These are phyloP conservation scores for Rhinogobio ventralis DNA, from an alignment of 2,797 vertebrate genomes.

Conservation along the genomic window DNA sequence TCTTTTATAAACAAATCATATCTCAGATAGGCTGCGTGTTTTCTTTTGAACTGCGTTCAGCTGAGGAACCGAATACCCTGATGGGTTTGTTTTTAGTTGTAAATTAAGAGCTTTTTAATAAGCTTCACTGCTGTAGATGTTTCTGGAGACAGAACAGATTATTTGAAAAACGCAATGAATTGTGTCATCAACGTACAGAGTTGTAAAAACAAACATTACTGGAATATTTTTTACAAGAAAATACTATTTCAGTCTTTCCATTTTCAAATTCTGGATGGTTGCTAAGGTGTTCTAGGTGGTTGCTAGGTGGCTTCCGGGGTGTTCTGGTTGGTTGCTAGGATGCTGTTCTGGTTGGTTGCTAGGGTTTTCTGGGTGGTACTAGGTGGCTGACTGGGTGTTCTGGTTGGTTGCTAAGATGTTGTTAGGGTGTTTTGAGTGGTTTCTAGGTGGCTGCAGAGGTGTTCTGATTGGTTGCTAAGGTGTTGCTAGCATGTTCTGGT, in stretches of 20 bases:
- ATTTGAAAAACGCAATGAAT: background rate
- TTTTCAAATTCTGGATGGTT: background rate
- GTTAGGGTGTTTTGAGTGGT: too few relatives aligned
- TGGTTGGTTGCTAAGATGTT: too few relatives aligned
- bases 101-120: conserved; percentile 5
- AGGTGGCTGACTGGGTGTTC: too few relatives aligned
- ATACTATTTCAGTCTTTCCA: background rate
- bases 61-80: background rate
- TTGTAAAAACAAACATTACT: background rate
- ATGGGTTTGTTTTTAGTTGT: background rate
- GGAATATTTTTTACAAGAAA: background rate
- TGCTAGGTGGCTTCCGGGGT: too few relatives aligned
- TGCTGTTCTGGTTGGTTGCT: too few relatives aligned
- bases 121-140: background rate
- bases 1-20: conserved; percentile 39
- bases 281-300: too few relatives aligned
- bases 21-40: conserved; percentile 15
- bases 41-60: background rate
- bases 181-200: background rate
- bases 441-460: too few relatives aligned
- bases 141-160: background rate
- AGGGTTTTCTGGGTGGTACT: too few relatives aligned
- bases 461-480: too few relatives aligned
- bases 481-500: too few relatives aligned
- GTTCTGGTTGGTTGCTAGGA: too few relatives aligned